phyloP scores from a whole-genome alignment of 2,113 vertebrate genomes.

The Nesoenas mayeri region DNA sequence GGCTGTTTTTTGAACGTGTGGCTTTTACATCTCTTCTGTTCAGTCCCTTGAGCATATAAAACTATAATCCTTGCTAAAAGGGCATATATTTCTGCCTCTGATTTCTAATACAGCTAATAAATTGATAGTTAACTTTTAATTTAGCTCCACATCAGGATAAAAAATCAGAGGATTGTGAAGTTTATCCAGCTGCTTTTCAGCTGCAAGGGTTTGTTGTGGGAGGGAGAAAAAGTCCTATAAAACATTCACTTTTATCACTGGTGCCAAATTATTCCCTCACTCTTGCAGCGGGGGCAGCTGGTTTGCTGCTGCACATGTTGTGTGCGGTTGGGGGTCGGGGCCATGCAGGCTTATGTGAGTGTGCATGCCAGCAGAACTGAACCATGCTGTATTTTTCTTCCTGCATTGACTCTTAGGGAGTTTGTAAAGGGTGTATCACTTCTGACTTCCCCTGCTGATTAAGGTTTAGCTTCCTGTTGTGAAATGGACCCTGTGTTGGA shows the following conservation, averaged over 20 bases:
- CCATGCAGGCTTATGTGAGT: not conserved
- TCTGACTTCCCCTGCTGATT: not conserved
- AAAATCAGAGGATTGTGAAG: not conserved
- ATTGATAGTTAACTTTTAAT: not conserved
- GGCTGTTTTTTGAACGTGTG: not conserved
- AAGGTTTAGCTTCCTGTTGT: not conserved
- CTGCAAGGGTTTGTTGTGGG: not conserved
- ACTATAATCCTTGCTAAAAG: not conserved
- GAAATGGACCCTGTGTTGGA: too few relatives aligned
- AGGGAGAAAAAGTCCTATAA: not conserved
- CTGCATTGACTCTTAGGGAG: rapidly evolving
- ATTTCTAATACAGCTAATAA: not conserved
- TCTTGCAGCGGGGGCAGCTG: not conserved
- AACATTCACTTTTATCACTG: not conserved
- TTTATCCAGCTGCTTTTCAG: not conserved
- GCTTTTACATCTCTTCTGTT: not conserved
- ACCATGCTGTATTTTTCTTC: not conserved
- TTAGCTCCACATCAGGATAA: not conserved
- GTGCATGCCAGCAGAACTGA: not conserved
- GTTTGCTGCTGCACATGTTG: not conserved
- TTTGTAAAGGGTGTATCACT: not conserved
- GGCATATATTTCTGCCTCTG: not conserved
- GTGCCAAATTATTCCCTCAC: not conserved
- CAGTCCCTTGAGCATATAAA: not conserved
- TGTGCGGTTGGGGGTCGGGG: not conserved